These are phyloP conservation scores for Anarhynchus alexandrinus DNA, from an alignment of 2,113 vertebrate genomes.

Conservation along the genomic window DNA sequence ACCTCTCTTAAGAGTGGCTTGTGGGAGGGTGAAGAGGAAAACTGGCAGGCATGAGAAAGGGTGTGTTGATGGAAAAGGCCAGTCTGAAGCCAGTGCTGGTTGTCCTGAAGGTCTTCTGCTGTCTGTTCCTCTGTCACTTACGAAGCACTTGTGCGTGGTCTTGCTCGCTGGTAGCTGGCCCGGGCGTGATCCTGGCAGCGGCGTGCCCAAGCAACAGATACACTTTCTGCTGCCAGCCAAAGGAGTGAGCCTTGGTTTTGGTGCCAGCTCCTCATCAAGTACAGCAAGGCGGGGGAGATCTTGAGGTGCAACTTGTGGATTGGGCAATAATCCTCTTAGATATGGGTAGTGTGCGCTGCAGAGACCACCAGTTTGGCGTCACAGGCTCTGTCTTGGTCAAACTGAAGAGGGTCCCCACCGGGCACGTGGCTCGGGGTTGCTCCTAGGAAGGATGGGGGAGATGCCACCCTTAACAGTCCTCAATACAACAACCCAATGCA, in stretches of 20 bases:
- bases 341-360: neutral
- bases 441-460: neutral
- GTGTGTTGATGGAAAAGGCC: neutral
- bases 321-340: neutral
- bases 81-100: neutral
- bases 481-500: neutral
- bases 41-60: neutral
- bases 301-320: neutral
- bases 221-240: neutral
- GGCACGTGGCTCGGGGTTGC: neutral
- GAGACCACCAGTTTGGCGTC: neutral
- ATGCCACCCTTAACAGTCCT: neutral
- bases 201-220: neutral
- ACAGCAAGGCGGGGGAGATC: accelerated
- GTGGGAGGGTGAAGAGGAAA: neutral
- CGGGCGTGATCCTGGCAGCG: neutral
- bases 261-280: neutral
- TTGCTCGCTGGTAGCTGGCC: neutral
- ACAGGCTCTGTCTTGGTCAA: neutral
- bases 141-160: neutral
- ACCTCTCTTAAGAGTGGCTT: neutral
- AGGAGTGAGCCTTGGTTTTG: neutral
- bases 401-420: neutral
- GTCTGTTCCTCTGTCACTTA: accelerated
- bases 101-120: neutral